phyloP scores from a whole-genome alignment of 2,888 invertebrate species.

The Phyllotreta striolata region DNA sequence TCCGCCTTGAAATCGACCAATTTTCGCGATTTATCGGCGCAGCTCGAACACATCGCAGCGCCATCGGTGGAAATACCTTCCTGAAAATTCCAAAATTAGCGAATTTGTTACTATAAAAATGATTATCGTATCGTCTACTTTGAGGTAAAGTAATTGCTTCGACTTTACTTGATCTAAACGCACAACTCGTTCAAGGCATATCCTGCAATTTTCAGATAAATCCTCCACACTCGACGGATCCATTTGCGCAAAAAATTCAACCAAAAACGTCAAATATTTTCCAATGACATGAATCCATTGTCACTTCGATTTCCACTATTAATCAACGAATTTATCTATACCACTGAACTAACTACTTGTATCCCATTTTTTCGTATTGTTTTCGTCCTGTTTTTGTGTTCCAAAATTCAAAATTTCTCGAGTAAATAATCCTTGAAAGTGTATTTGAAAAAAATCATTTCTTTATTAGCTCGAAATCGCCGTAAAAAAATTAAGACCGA shows the following conservation, averaged over 20 bases:
- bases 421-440: background rate
- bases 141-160: background rate
- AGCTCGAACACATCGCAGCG: background rate
- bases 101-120: background rate
- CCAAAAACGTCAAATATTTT: no score
- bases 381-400: no score
- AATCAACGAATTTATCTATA: no score
- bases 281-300: no score
- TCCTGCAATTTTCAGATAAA: conserved; percentile 4
- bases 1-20: background rate
- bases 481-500: conserved; percentile 57
- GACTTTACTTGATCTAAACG: background rate
- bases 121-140: conserved; percentile 1
- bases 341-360: no score
- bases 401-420: no score
- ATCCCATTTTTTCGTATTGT: no score
- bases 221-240: background rate
- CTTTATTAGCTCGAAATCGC: conserved; percentile 60
- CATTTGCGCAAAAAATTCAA: no score
- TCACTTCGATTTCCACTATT: no score
- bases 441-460: background rate
- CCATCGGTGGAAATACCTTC: background rate
- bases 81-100: conserved; percentile 4
- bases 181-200: background rate
- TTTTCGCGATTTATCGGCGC: background rate